Evolutionary conservation across 2,797 vertebrate genomes (phyloP).

Genomic region (Peromyscus melanophrys): DNA sequence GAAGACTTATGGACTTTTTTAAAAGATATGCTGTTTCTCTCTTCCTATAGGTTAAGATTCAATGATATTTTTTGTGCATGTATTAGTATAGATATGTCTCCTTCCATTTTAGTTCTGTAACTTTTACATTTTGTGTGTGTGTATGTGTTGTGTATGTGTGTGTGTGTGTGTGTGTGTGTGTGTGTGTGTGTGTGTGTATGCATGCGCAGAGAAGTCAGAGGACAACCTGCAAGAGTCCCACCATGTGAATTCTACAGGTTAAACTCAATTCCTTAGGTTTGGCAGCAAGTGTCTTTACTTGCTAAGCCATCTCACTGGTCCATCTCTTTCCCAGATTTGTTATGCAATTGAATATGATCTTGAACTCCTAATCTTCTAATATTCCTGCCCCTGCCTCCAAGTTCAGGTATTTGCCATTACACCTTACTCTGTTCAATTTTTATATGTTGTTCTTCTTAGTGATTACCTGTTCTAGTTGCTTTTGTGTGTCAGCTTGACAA

Average conservation of each 20-base stretch:
- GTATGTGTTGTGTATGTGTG: too few species aligned
- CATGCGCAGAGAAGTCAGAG: background rate
- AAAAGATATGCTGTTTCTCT: too few species aligned
- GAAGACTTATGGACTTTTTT: too few species aligned
- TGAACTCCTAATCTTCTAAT: background rate
- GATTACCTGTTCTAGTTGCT: too few species aligned
- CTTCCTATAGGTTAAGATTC: too few species aligned
- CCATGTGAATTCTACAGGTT: background rate
- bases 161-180: too few species aligned
- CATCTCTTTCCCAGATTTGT: background rate
- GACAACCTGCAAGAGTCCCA: background rate
- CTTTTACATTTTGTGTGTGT: too few species aligned
- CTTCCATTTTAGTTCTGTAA: too few species aligned
- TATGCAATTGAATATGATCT: background rate
- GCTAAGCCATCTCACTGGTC: background rate
- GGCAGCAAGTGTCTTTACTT: background rate
- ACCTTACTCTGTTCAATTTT: background rate
- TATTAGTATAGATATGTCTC: too few species aligned
- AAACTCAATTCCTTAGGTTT: background rate
- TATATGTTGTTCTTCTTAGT: background rate
- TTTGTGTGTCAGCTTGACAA: too few species aligned
- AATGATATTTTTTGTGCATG: too few species aligned
- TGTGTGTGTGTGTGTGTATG: too few species aligned
- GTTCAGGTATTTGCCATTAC: background rate
- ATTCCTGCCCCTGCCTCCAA: background rate